These are phyloP conservation scores for Hypsopygia costalis DNA, from an alignment of 2,888 invertebrate genomes.

Conservation along the genomic window DNA sequence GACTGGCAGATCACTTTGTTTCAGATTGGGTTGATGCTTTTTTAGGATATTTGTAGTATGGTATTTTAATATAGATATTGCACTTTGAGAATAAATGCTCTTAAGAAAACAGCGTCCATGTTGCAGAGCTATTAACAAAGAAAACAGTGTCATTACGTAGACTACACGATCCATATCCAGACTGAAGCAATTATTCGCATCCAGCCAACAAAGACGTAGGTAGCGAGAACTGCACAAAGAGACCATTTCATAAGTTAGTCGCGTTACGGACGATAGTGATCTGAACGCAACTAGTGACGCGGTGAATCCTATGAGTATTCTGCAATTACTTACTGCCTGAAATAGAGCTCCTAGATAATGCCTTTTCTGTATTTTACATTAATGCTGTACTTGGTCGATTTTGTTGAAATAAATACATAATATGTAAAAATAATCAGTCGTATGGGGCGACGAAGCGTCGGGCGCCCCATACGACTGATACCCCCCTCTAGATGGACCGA, in stretches of 20 bases:
- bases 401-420: too few relatives aligned
- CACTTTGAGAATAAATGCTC: not conserved
- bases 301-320: conserved; percentile 50
- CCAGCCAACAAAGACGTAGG: conserved; percentile 59
- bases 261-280: conserved; percentile 63
- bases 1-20: conserved; percentile 25
- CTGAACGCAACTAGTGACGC: conserved; percentile 67
- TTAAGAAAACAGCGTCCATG: conserved; percentile 39
- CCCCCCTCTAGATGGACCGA: too few relatives aligned
- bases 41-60: conserved; percentile 7
- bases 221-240: conserved; percentile 46
- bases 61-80: conserved; percentile 26
- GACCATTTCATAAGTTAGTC: conserved; percentile 68
- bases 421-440: too few relatives aligned
- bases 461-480: too few relatives aligned
- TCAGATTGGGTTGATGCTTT: conserved; percentile 11
- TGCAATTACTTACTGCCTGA: not conserved
- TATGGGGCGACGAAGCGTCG: too few relatives aligned
- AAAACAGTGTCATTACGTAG: conserved; percentile 57
- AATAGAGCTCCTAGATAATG: not conserved
- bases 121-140: conserved; percentile 57
- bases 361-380: too few relatives aligned
- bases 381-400: too few relatives aligned
- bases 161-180: conserved; percentile 58
- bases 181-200: conserved; percentile 65